Percentiles rank a stretch among this genome's conserved stretches.
Evolutionary conservation across 2,797 vertebrate species (phyloP).

Genomic region (Falco novaeseelandiae): DNA sequence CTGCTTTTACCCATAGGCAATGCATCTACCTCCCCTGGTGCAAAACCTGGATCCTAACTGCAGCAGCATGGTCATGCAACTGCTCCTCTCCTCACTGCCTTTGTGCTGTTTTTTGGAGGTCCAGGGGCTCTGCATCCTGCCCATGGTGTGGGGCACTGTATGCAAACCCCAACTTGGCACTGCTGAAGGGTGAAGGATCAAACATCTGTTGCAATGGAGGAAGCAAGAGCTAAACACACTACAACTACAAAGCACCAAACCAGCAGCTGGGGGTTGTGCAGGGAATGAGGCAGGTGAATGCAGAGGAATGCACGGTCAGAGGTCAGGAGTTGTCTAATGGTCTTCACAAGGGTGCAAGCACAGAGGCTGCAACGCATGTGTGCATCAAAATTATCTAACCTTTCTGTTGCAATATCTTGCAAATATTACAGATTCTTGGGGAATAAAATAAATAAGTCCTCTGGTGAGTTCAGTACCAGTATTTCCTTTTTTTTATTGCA

Average conservation of each 20-base stretch:
- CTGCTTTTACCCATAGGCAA: background rate
- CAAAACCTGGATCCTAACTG: background rate
- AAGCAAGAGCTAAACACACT: rapidly evolving
- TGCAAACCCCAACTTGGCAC: background rate
- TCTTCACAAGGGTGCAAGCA: background rate
- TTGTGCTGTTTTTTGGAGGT: background rate
- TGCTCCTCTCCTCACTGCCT: background rate
- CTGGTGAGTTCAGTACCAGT: background rate
- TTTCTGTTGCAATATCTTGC: background rate
- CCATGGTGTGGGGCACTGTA: rapidly evolving
- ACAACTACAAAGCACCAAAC: background rate
- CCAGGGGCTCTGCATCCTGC: background rate
- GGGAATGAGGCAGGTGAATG: background rate
- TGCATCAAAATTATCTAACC: background rate
- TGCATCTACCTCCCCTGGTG: background rate
- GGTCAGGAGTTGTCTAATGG: background rate
- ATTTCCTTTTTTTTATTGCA: background rate
- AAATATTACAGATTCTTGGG: background rate
- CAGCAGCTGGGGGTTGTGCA: background rate
- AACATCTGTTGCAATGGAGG: background rate
- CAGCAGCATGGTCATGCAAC: background rate
- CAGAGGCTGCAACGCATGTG: background rate
- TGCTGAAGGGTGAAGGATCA: background rate
- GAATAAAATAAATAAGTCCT: background rate
- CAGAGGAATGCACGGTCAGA: background rate